Evolutionary conservation across 2,888 invertebrate species (phyloP), one percentile per base, ranked within the genome.

Genomic region (Anagyrus pseudococci): DNA sequence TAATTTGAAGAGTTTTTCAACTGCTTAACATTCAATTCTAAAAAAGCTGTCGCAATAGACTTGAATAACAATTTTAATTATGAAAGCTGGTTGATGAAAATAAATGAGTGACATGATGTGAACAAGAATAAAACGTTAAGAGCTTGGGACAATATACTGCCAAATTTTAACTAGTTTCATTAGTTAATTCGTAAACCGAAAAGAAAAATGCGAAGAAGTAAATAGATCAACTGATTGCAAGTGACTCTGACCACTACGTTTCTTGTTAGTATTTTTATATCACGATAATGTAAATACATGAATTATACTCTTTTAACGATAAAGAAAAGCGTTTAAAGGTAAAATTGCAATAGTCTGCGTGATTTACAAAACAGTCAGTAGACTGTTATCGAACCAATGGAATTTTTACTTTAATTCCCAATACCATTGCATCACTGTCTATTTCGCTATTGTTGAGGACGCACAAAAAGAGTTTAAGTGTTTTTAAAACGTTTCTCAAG

Each of bases 81-180:
- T 47, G 58, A 61, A 61, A 65, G 61, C 50, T 62, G 43, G 49
- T 33, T n/a, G 40, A 53, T 60, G 6, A 55, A 49, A 52, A 25
- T 20, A 44, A 20, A 37, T 10, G 58, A 61, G 43, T 3, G 33
- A 10, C 33, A 47, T 62, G 58, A 58, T 58, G 54, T 64, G 56
- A 63, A 62, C 66, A 67, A 68, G 67, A 68, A 68, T 67, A 68
- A 64, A 62, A 69, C 66, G 71, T 67, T 67, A 72, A 73, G 75
- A 77, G 76, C 72, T 79, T 77, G 76, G 75, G 80, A 80, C 78
- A 79, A 80, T 80, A 80, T 76, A 80, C 78, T 80, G 80, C 80
- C 80, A 80, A 80, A 80, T 74, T 79, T 69, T 68, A 73, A 76
- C 74, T 75, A 74, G 10, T 13, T 74, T 73, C 72, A 74, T 74